Conservation (phyloP, 2,113 vertebrate genomes). For the Panthera leo region DNA sequence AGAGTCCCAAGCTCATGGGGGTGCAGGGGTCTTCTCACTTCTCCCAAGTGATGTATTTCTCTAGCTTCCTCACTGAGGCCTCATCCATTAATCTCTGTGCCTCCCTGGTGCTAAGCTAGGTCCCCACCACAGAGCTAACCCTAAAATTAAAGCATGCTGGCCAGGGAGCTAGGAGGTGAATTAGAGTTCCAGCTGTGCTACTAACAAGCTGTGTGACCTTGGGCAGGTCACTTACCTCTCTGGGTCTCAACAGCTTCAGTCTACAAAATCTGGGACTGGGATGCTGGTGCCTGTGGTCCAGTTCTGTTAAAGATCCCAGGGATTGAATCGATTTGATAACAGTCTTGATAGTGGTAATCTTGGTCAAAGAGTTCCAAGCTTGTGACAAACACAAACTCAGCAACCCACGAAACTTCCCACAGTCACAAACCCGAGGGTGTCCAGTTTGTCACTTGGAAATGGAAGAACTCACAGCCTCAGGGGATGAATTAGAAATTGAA, state of each 20-base stretch:
- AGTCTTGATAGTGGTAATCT: not conserved
- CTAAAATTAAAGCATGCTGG: not conserved
- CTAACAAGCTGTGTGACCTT: not conserved
- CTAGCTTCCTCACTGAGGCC: not conserved
- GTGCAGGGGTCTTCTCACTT: not conserved
- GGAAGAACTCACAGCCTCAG: not conserved
- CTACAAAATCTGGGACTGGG: not conserved
- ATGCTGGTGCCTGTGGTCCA: not conserved
- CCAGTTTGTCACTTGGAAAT: not conserved
- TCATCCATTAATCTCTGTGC: not conserved
- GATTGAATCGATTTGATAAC: not conserved
- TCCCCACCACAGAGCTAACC: not conserved
- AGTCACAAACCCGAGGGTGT: not conserved
- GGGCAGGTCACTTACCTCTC: not conserved
- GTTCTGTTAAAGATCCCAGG: not conserved
- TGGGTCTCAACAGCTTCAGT: not conserved
- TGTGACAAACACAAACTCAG: not conserved
- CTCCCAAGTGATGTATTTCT: not conserved
- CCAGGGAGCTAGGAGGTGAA: not conserved
- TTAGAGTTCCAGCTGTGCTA: not conserved
- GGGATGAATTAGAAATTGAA: not conserved
- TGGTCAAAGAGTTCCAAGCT: not conserved
- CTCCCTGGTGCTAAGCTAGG: not conserved
- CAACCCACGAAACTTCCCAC: not conserved
- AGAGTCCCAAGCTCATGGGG: not conserved